Evolutionary conservation across 2,113 vertebrate genomes (phyloP).

Genomic region (Mus musculus): GRCm39 chr11:24200501-24201000

Average conservation of each 20-base stretch:
- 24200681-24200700: conserved; percentile 74
- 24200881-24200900: conserved; percentile 74
- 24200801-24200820: conserved; percentile 60
- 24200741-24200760: background rate
- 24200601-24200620: conserved; percentile 70
- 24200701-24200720: conserved; percentile 57
- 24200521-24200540: conserved; percentile 78
- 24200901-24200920: conserved; percentile 27
- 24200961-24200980: conserved; percentile 25
- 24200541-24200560: conserved; percentile 65
- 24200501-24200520: conserved; percentile 77
- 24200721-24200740: background rate
- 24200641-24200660: conserved; percentile 69
- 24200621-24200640: conserved; percentile 79
- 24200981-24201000: conserved; percentile 44
- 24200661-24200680: conserved; percentile 68
- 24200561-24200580: conserved; percentile 80
- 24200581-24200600: conserved; percentile 72
- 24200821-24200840: conserved; percentile 67
- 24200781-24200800: conserved; percentile 57
- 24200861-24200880: conserved; percentile 67
- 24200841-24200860: conserved; percentile 53
- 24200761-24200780: background rate
- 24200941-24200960: conserved; percentile 23
- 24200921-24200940: background rate